Evolutionary conservation across 1,140 invertebrate species (phyloP), one percentile per base, ranked within the genome.

Genomic region (Caenorhabditis brenneri): DNA sequence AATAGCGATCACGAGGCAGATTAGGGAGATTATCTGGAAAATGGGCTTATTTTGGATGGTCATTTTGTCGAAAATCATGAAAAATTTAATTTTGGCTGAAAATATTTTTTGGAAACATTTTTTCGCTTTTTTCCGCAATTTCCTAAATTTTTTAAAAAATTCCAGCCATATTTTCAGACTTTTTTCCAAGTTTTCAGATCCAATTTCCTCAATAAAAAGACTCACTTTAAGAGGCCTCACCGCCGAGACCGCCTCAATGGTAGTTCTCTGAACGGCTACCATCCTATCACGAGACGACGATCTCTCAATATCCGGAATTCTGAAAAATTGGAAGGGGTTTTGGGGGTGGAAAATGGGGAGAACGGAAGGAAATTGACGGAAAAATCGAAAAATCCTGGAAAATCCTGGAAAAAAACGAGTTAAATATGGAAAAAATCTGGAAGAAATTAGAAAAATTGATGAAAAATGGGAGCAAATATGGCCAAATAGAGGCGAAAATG

Each of bases 231-330:
- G 91, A 58, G 95, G 95, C 88, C 95, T 92, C 36, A 95, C 95
- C 88, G 96, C 95, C 69, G 95, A 96, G 53, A 96, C 94, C 80
- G 95, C 96, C 92, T 96, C 95, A 88, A 96, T 96, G 84, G 95
- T 95, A 36, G 95, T 96, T 82, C 94, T 94, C 42, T 95, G 95
- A 82, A 74, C 58, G 33, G 95, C 93, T 94, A 95, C 95, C 91
- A 91, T 93, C n/a, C 29, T 74, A n/a, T 74, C 65, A 4, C 65
- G 12, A 24, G 65, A 74, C 33, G 65, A 74, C 12, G 65, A 36
- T 42, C 65, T 42, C 36, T 74, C 65, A n/a, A 65, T 65, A 36
- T 65, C 58, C 29, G 36, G 65, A 74, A 74, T 74, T 74, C 65
- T 74, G 36, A 46, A 74, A 22, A 1, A n/a, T 16, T 12, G 24